Base-by-base conservation (phyloP, 2,797 vertebrate species). In the Lophotriccus pileatus region DNA sequence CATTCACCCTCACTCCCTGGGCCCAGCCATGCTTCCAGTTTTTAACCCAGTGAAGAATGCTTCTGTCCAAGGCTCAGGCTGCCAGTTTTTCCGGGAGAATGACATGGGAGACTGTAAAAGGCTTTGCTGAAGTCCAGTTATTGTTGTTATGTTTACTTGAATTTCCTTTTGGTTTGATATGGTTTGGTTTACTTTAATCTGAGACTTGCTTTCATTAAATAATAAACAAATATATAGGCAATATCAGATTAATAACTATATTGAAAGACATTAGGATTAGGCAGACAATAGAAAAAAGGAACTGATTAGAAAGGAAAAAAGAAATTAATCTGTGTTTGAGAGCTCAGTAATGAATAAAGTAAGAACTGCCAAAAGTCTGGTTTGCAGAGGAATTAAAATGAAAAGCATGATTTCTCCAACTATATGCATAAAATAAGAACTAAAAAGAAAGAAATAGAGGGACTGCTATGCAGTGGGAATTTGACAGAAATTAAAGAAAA, bases 311-410 rank as follows among this genome's bases (percentile, higher is more conserved):
- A 84, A 67, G 19, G 19, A 7, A 39, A 87, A 81, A 72, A 37
- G 62, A 91, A 84, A 77, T 70, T 12, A 84, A 52, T 52, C 20
- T 15, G 4, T 62, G 21, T 63, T 91, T 91, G 25, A 87, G 70
- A 67, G 15, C 17, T 91, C 28, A 52, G 28, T 39, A 75, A 91
- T 52, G 25, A 83, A 73, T 49, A 55, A 59, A 81, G 20, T 53
- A 67, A 50, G 81, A 74, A 84, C 22, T 56, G 28, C 18, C 21
- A 67, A 60, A 89, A 75, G 20, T 52, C 49, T 81, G 7, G 16
- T 93, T 94, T 93, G 28, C 22, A 47, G 58, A 81, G 53, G 41
- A 92, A 77, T 91, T 84, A 67, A 94, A 92, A 70, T 47, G 20
- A 59, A 87, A 84, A 78, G 7, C 13, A 28, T 0, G 6, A 21